Evolutionary conservation across 2,888 invertebrate species (phyloP).

Genomic region (Epirrhoe tristata): DNA sequence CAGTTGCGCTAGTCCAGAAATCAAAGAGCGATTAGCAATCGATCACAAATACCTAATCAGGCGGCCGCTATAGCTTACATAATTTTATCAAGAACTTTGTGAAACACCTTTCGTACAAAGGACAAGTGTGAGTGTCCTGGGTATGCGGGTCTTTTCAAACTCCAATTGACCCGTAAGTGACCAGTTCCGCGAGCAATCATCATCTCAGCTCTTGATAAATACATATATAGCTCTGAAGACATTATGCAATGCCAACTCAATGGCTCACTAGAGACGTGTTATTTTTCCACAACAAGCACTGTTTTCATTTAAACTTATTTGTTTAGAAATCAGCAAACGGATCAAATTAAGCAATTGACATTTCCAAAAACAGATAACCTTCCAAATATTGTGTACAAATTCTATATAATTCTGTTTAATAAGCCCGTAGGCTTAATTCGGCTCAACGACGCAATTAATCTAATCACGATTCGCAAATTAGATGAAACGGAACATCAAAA

Average conservation of each 20-base stretch:
- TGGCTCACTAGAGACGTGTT: too few relatives aligned
- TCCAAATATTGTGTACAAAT: constrained; percentile 4
- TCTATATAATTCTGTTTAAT: constrained; percentile 13
- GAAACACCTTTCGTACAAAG: constrained; percentile 7
- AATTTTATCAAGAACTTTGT: constrained; percentile 1
- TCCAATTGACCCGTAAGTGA: constrained; percentile 40
- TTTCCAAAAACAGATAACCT: constrained; percentile 6
- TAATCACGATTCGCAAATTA: constrained; percentile 28
- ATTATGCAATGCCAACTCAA: neutral
- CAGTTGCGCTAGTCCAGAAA: too few relatives aligned
- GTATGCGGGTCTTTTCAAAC: constrained; percentile 38
- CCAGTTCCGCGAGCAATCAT: constrained; percentile 36
- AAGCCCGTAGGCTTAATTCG: constrained; percentile 17
- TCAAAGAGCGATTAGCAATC: too few relatives aligned
- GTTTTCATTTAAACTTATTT: too few relatives aligned
- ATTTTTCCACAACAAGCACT: too few relatives aligned
- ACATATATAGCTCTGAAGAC: neutral
- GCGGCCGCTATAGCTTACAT: too few relatives aligned
- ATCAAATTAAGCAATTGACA: neutral
- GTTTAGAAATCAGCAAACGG: neutral
- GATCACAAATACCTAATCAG: too few relatives aligned
- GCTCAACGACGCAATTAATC: constrained; percentile 19
- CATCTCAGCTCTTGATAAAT: constrained; percentile 10
- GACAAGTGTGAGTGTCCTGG: constrained; percentile 13
- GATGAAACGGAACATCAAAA: constrained; percentile 16